phyloP scores from a whole-genome alignment of 2,888 invertebrate species.

The Mythimna ferrago region DNA sequence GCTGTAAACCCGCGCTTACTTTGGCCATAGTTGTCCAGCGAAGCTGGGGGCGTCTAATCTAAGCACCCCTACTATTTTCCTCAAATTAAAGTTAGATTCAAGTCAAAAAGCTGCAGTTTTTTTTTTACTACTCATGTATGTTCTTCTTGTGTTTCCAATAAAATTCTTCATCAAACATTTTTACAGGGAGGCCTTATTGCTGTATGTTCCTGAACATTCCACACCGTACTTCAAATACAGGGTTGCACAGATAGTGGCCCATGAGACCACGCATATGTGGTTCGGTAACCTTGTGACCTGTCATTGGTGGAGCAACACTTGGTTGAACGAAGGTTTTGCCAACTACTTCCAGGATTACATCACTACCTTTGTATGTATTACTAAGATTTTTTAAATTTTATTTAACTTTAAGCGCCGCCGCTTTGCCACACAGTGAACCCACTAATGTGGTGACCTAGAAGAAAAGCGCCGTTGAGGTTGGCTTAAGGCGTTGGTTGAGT shows the following conservation, averaged over 20 bases:
- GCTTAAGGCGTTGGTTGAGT: no score
- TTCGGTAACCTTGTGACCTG: constrained; percentile 95
- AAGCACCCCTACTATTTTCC: no score
- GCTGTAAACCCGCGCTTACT: no score
- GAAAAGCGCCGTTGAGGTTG: no score
- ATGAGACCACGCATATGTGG: constrained; percentile 96
- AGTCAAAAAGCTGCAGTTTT: neutral
- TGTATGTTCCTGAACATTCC: constrained; percentile 86
- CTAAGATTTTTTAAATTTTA: no score
- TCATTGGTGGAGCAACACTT: constrained; percentile 94
- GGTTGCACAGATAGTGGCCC: constrained; percentile 92
- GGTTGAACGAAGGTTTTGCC: constrained; percentile 94
- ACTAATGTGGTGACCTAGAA: no score
- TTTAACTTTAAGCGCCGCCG: no score
- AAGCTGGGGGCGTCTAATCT: no score
- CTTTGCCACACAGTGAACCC: no score
- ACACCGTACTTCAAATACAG: constrained; percentile 88
- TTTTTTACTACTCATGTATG: neutral
- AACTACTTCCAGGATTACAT: constrained; percentile 94
- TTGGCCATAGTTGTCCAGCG: no score
- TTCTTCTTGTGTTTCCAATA: neutral
- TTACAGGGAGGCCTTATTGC: constrained; percentile 82
- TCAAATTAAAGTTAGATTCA: neutral
- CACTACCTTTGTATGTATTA: constrained; percentile 73
- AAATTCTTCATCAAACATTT: neutral